Conservation (phyloP, 2,113 vertebrate species). For the Acanthisitta chloris region DNA sequence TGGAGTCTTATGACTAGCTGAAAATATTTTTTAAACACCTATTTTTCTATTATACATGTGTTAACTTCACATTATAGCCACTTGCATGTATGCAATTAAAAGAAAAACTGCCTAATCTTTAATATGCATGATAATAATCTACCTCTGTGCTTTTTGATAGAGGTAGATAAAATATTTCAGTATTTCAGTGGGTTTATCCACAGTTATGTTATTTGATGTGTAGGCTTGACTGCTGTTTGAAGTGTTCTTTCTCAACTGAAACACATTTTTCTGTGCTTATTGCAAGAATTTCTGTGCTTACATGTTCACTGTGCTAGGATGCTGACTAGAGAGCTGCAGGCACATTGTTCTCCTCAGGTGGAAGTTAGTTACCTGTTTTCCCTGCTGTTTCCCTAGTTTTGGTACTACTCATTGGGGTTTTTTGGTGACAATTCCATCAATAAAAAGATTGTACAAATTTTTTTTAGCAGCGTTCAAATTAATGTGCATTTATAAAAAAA, state of each 20-base stretch:
- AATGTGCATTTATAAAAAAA: neutral
- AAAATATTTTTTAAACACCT: neutral
- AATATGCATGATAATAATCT: neutral
- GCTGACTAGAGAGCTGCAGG: neutral
- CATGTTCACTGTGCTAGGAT: neutral
- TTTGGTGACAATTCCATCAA: neutral
- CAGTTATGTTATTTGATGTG: neutral
- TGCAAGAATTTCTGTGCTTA: conserved; percentile 62
- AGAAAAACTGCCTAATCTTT: neutral
- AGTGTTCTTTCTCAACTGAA: conserved; percentile 22
- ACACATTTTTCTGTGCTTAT: neutral
- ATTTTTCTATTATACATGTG: neutral
- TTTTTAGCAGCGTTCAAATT: neutral
- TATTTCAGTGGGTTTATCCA: neutral
- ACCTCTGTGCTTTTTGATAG: neutral
- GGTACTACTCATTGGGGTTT: neutral
- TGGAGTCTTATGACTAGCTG: neutral
- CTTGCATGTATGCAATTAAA: conserved; percentile 25
- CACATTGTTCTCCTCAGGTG: neutral
- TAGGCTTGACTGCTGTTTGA: conserved; percentile 14
- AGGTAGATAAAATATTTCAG: neutral
- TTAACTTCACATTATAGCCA: neutral
- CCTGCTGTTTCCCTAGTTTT: neutral
- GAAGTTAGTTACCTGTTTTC: neutral
- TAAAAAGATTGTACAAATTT: neutral